Percentiles rank a stretch among this genome's conserved stretches.
These are phyloP conservation scores for Cochlearius cochlearius DNA, from an alignment of 2,113 vertebrate species.

Conservation along the genomic window DNA sequence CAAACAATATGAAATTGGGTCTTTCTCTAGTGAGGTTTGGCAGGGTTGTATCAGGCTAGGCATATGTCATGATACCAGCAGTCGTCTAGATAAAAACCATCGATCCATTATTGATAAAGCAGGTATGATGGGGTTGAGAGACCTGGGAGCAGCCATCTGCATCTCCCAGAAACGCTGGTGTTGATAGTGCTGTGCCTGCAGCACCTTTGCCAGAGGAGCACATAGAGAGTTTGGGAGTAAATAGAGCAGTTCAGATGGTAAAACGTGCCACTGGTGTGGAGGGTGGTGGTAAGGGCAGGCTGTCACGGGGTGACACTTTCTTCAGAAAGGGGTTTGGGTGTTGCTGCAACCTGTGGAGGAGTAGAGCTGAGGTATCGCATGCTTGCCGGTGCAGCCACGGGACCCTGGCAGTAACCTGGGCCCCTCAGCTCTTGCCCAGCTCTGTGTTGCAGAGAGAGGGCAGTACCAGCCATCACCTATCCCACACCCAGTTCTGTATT, in stretches of 20 bases:
- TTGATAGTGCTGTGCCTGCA: neutral
- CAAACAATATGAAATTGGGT: neutral
- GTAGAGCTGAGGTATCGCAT: neutral
- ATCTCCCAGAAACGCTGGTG: neutral
- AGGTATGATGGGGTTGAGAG: neutral
- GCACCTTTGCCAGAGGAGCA: neutral
- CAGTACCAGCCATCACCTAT: neutral
- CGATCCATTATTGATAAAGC: neutral
- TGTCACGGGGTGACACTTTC: neutral
- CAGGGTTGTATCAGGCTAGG: neutral
- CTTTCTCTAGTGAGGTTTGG: neutral
- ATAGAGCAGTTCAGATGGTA: neutral
- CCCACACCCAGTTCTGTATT: neutral
- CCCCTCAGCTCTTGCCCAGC: neutral
- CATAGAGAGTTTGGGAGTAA: neutral
- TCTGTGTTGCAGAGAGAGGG: neutral
- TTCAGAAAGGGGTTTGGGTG: neutral
- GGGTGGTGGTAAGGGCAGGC: neutral
- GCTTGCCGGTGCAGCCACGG: neutral
- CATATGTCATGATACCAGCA: neutral
- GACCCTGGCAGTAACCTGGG: neutral
- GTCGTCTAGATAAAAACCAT: neutral
- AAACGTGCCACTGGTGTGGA: neutral
- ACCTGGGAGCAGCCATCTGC: neutral
- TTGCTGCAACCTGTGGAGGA: neutral